These are phyloP conservation scores for Pterois miles DNA, from an alignment of 2,797 vertebrate species.

Conservation along the genomic window DNA sequence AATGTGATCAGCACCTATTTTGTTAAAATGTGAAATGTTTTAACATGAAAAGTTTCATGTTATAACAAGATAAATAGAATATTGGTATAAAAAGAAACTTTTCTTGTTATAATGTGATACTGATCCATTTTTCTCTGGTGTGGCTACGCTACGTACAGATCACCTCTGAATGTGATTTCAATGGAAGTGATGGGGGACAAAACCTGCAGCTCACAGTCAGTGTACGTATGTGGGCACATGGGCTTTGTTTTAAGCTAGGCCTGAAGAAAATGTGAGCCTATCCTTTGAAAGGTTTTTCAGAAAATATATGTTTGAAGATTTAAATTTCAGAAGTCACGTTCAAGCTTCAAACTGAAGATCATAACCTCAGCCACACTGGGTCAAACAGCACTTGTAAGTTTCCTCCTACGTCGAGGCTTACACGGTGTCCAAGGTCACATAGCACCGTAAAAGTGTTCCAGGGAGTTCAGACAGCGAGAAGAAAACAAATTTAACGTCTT, in stretches of 20 bases:
- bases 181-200: not conserved
- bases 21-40: no score
- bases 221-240: not conserved
- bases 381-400: not conserved
- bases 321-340: not conserved
- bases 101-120: no score
- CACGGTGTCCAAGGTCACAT: not conserved
- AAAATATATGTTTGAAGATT: not conserved
- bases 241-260: not conserved
- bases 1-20: no score
- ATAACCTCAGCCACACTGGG: not conserved
- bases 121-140: no score
- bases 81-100: no score
- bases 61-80: no score
- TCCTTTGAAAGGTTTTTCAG: not conserved
- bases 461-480: not conserved
- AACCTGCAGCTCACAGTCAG: not conserved
- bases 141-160: no score
- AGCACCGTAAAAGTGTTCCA: not conserved
- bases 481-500: conserved; percentile 12
- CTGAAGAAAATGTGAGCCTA: not conserved
- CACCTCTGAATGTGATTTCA: not conserved
- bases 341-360: not conserved
- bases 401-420: not conserved
- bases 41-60: no score